Evolutionary conservation across 2,797 vertebrate genomes (phyloP), one percentile per base, ranked within the genome.

Genomic region (Poeciliopsis gracilis): DNA sequence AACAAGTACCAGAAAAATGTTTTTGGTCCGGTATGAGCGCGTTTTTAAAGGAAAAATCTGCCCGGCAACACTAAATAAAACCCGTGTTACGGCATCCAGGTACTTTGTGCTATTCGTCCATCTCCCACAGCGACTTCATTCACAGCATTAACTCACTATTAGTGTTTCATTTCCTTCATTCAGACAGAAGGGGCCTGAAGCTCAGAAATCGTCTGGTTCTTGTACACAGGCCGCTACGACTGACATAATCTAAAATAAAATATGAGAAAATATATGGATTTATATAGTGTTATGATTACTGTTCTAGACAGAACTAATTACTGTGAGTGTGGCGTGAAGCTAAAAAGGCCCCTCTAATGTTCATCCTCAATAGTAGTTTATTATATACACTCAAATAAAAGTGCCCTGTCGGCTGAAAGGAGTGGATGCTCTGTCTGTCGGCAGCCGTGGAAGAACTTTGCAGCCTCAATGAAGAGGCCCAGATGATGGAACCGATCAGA

Each of bases 211-310:
- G 38, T 81, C 76, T 78, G 61, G 81, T 82, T 89, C 84, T 49
- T 72, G 84, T 77, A 87, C 76, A 87, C 87, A 80, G 84, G 81
- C 79, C 87, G 36, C 81, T 84, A 88, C 82, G 77, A 89, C 83
- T 84, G 77, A 82, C 55, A 63, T 87, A 79, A 81, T 85, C 82
- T 95, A 94, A 93, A 95, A 96, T 93, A 87, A 92, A 92, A 93
- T 85, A 89, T 82, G 81, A 90, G 79, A 90, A 93, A 93, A 92
- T 91, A 94, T 85, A 94, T 83, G 81, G 51, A 74, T 90, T 89
- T 88, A 59, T 87, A 88, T 92, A 91, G 82, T 86, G 82, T 88
- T 87, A 88, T 79, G 75, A 77, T 88, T 79, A 69, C 82, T 80
- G 87, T 79, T 84, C 72, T 82, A 84, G 84, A 87, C 92, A 91